Base-by-base conservation (phyloP, 2,113 vertebrate species). In the Silurus meridionalis region DNA sequence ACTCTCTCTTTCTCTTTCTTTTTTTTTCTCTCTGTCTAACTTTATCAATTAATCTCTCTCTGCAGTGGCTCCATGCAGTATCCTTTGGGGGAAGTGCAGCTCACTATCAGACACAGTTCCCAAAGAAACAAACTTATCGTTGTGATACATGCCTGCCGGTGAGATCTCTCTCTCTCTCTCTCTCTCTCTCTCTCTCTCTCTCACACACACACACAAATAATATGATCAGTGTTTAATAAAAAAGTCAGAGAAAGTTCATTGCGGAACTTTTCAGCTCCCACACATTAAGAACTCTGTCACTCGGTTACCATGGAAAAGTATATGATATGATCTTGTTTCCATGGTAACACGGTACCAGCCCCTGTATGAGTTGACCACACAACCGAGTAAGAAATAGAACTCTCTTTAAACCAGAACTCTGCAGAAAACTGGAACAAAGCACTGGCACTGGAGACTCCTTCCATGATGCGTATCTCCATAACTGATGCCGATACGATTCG, bases 121-220 rank as follows among this genome's bases (percentile, higher is more conserved):
- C 98, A 99, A 91, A 96, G 98, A 90, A 99, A 98, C 93, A 98
- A 97, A 89, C 96, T 99, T 61, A 97, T 99, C 60, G 97, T 99
- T 91, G 97, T 99, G 74, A 97, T 96, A 83, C 98, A 99, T 86
- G 94, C 95, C 90, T 99, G 97, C 93, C 96, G 97, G 97, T 99
- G 84, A 96, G 96, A 23, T 19, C 37, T 53, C 28, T 17, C 28
- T 83, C 37, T 50, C 37, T 17, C 28, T 81, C 37, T 50, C 37
- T 15, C 28, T 81, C 37, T 50, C 37, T 17, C 28, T 81, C 37
- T 50, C 37, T 17, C 28, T 81, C 37, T 50, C 37, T 17, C 28
- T 81, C 37, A 64, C 63, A 58, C 63, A 64, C 63, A 64, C 63
- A 64, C 63, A 64, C 23, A 64, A 0, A 64, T 8, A 15, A 58